Percentiles rank a stretch among this genome's conserved stretches.
Conservation (phyloP, 1,140 invertebrate species). For the Tenebrio molitor region DNA sequence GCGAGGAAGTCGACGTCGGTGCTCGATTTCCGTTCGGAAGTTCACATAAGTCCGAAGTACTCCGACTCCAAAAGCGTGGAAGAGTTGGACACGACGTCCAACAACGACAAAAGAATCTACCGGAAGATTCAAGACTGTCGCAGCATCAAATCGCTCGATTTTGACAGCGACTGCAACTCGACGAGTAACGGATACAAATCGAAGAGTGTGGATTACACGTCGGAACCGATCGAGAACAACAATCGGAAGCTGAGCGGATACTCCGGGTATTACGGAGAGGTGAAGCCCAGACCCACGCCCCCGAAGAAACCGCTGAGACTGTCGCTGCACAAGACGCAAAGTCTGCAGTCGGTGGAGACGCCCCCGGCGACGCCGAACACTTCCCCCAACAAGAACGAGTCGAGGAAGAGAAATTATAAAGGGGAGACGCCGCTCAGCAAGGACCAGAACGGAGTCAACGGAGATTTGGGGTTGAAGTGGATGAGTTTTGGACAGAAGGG, state of each 20-base stretch:
- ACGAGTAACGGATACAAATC: slow-evolving; percentile 62
- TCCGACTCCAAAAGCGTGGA: slow-evolving; percentile 59
- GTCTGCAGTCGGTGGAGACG: slow-evolving; percentile 81
- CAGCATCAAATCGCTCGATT: slow-evolving; percentile 76
- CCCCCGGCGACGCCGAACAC: slow-evolving; percentile 62
- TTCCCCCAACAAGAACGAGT: slow-evolving; percentile 57
- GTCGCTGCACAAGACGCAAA: slow-evolving; percentile 84
- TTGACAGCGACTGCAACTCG: slow-evolving; percentile 74
- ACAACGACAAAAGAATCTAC: slow-evolving; percentile 56
- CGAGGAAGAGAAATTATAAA: slow-evolving; percentile 70
- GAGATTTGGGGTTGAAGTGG: slow-evolving; percentile 50
- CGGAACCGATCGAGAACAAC: slow-evolving; percentile 70
- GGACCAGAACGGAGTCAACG: slow-evolving; percentile 50
- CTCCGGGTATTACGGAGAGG: slow-evolving; percentile 46
- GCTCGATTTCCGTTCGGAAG: slow-evolving; percentile 63
- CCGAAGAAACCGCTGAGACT: slow-evolving; percentile 87
- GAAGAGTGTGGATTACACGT: slow-evolving; percentile 69
- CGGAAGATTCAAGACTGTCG: slow-evolving; percentile 68
- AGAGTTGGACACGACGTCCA: slow-evolving; percentile 56
- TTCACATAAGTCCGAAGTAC: slow-evolving; percentile 62
- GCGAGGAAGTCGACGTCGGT: slow-evolving; percentile 64
- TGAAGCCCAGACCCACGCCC: slow-evolving; percentile 76
- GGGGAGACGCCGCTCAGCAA: slow-evolving; percentile 67
- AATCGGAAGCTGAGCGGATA: slow-evolving; percentile 67
- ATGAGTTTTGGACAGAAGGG: slow-evolving; percentile 51